These are phyloP conservation scores for Artibeus jamaicensis DNA, from an alignment of 2,797 vertebrate species.

Conservation along the genomic window DNA sequence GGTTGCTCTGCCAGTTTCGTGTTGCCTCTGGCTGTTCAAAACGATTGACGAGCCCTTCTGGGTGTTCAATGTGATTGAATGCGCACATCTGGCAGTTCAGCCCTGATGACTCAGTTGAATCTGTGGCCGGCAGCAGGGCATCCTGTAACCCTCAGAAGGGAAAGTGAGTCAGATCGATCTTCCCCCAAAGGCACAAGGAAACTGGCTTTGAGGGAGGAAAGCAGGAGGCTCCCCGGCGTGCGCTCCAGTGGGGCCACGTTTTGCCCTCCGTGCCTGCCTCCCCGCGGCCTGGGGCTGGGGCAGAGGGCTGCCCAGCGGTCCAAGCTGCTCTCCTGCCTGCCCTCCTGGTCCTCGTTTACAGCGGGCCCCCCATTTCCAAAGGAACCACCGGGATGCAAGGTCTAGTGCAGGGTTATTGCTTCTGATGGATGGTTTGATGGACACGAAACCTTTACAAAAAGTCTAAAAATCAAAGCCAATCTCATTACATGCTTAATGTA, in stretches of 20 bases:
- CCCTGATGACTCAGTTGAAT: neutral
- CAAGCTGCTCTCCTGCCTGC: neutral
- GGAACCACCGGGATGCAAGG: neutral
- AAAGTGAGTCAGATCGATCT: neutral
- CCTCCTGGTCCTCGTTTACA: neutral
- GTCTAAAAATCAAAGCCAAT: conserved; percentile 57
- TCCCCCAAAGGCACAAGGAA: neutral
- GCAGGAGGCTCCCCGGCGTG: neutral
- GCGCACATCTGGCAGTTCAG: neutral
- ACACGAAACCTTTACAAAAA: conserved; percentile 56
- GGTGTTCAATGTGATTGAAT: neutral
- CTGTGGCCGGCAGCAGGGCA: neutral
- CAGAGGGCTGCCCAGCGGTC: fast-evolving
- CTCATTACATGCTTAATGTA: conserved; percentile 45
- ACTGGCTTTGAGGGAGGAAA: neutral
- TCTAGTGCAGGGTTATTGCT: neutral
- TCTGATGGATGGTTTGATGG: conserved; percentile 23
- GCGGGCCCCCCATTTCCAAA: neutral
- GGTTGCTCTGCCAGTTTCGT: neutral
- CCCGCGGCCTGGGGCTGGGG: fast-evolving
- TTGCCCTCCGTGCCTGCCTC: too few relatives aligned
- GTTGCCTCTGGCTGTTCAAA: neutral
- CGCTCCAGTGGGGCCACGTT: too few relatives aligned
- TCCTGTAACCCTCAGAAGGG: neutral
- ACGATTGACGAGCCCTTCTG: neutral